Base-by-base conservation (phyloP, 2,113 vertebrate genomes). In the Geococcyx californianus region DNA sequence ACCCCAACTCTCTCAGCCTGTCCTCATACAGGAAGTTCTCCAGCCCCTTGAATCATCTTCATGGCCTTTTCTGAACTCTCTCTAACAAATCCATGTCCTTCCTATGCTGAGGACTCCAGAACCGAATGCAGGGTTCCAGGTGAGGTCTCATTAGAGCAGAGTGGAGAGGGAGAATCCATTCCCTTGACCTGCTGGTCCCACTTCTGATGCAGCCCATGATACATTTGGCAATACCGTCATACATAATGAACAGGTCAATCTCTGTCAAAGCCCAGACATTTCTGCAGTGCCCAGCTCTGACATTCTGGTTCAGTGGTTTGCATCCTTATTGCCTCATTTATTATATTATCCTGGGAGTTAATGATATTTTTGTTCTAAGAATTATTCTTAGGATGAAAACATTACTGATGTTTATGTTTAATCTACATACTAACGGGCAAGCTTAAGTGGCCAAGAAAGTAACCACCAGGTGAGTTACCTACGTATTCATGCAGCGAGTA, bases 361-460 rank as follows among this genome's bases (percentile, higher is more conserved):
- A 96, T 93, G 83, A 36, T 13, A 55, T 42, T 80, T 95, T 74
- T 96, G 76, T 92, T 84, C 90, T 67, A 40, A 52, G 88, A 81
- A 77, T 86, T 94, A 68, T 88, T 88, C 0, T 0, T 40, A 77
- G 80, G 38, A 74, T 83, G 47, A 80, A 92, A 80, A 90, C 83
- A 63, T 86, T 76, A 54, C 58, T 3, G 13, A 45, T 40, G 67
- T 79, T 90, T 88, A 49, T 70, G 63, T 70, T 94, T 92, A 70
- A 93, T 74, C 82, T 89, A 13, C 42, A 51, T 10, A 0, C 16
- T 73, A 91, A 88, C 1, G 5, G 51, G 34, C 42, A 81, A 64
- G 25, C 13, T 75, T 2, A 0, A 78, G 74, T 26, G 21, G 24
- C 42, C 70, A 33, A 69, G 54, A 63, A 70, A 73, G 60, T 18